Evolutionary conservation across 2,888 invertebrate species (phyloP).

Genomic region (Meliscaeva auricollis): DNA sequence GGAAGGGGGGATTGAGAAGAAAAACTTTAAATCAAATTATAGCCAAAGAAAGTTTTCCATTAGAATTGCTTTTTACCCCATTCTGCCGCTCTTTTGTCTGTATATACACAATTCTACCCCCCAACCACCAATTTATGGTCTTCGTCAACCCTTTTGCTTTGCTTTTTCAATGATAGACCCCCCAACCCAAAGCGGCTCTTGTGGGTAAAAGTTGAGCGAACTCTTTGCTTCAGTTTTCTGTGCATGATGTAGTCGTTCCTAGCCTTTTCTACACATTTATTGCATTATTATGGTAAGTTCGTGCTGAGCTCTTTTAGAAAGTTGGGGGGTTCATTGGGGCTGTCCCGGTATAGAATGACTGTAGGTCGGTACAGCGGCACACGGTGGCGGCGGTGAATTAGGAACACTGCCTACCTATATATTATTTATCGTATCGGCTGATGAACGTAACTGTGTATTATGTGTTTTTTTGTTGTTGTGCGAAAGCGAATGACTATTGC

Average conservation of each 20-base stretch:
- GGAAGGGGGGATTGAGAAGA: not conserved
- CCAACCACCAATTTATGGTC: not conserved
- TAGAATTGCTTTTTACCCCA: slow-evolving; percentile 60
- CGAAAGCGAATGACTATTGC: slow-evolving; percentile 15
- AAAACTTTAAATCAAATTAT: slow-evolving; percentile 76
- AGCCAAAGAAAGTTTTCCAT: slow-evolving; percentile 71
- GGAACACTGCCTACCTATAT: slow-evolving; percentile 71
- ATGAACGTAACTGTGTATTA: slow-evolving; percentile 12
- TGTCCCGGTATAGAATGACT: slow-evolving; percentile 10
- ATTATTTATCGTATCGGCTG: slow-evolving; percentile 52
- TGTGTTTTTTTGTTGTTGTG: slow-evolving; percentile 1
- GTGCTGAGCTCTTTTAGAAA: slow-evolving; percentile 47
- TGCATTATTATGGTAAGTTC: slow-evolving; percentile 71
- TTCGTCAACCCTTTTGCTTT: slow-evolving; percentile 41
- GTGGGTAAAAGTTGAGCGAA: slow-evolving; percentile 74
- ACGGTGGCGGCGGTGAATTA: slow-evolving; percentile 52
- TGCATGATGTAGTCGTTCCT: not conserved
- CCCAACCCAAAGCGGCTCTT: slow-evolving; percentile 24
- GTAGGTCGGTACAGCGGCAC: slow-evolving; percentile 41
- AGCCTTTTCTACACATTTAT: slow-evolving; percentile 65
- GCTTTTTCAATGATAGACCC: slow-evolving; percentile 2
- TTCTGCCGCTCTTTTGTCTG: slow-evolving; percentile 40
- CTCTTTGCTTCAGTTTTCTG: slow-evolving; percentile 47
- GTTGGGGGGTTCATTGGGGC: slow-evolving; percentile 57
- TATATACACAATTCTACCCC: not conserved